Conservation (phyloP, 2,888 invertebrate genomes). For the Andrena trimmerana region DNA sequence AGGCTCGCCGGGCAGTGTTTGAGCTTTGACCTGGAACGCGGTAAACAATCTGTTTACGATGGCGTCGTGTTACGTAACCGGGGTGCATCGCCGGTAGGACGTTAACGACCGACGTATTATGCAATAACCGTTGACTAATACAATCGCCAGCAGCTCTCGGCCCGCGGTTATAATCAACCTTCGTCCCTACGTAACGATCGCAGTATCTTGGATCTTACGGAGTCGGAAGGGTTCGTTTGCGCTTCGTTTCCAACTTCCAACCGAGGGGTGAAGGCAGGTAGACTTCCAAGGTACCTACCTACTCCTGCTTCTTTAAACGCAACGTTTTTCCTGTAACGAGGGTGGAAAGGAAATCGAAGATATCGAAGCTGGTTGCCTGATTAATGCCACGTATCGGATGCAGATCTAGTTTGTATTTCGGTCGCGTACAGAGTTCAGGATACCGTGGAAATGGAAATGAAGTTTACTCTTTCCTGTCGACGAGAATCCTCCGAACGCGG, state of each 20-base stretch:
- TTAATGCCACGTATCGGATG: conserved; percentile 29
- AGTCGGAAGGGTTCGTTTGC: background rate
- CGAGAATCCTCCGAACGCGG: background rate
- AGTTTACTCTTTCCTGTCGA: background rate
- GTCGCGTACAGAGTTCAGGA: background rate
- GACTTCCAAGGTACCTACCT: too few relatives aligned
- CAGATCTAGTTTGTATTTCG: conserved; percentile 19
- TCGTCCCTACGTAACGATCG: too few relatives aligned
- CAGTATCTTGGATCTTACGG: background rate
- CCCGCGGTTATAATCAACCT: too few relatives aligned
- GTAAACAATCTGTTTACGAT: conserved; percentile 44
- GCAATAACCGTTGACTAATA: conserved; percentile 21
- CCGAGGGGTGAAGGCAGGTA: too few relatives aligned
- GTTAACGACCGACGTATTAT: conserved; percentile 21
- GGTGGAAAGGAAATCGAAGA: background rate
- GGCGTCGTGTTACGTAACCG: conserved; percentile 7
- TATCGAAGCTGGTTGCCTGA: conserved; percentile 5
- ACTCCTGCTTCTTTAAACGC: background rate
- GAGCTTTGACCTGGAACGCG: conserved; percentile 2
- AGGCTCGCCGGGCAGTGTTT: background rate
- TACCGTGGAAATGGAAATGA: conserved; percentile 15
- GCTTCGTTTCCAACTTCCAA: background rate
- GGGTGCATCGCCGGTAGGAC: background rate
- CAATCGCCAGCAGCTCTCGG: too few relatives aligned
- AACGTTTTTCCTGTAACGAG: background rate